Conservation (phyloP, 2,113 vertebrate genomes). For the Dipodomys ordii region DNA sequence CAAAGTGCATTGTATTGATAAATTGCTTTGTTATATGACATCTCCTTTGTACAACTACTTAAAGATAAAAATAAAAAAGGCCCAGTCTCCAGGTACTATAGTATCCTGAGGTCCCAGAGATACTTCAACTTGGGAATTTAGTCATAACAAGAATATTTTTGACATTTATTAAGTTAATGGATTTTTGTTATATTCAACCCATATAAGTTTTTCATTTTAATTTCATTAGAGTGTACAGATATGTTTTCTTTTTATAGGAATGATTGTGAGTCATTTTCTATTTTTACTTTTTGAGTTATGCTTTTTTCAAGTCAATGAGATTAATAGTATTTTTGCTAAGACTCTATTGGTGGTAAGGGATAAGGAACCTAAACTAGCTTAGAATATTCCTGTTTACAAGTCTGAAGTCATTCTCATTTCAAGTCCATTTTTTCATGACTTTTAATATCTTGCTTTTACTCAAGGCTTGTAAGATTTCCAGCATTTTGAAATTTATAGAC, state of each 20-base stretch:
- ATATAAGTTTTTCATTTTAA: conserved; percentile 25
- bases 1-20: too few species aligned
- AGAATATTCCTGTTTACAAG: conserved; percentile 18
- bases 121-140: conserved; percentile 9
- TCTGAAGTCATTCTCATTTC: neutral
- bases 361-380: neutral
- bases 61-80: neutral
- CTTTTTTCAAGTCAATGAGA: neutral
- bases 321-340: conserved; percentile 23
- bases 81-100: neutral
- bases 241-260: conserved; percentile 44
- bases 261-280: neutral
- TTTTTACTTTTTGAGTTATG: conserved; percentile 32
- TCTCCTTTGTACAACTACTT: too few species aligned
- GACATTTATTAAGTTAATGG: neutral
- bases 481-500: too few species aligned
- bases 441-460: too few species aligned
- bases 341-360: neutral
- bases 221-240: conserved; percentile 42
- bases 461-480: conserved; percentile 6
- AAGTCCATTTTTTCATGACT: too few species aligned
- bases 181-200: conserved; percentile 26
- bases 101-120: neutral
- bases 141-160: conserved; percentile 26
- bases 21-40: too few species aligned